phyloP scores from a whole-genome alignment of 2,888 invertebrate species.

The Drosophila villosipedis region DNA sequence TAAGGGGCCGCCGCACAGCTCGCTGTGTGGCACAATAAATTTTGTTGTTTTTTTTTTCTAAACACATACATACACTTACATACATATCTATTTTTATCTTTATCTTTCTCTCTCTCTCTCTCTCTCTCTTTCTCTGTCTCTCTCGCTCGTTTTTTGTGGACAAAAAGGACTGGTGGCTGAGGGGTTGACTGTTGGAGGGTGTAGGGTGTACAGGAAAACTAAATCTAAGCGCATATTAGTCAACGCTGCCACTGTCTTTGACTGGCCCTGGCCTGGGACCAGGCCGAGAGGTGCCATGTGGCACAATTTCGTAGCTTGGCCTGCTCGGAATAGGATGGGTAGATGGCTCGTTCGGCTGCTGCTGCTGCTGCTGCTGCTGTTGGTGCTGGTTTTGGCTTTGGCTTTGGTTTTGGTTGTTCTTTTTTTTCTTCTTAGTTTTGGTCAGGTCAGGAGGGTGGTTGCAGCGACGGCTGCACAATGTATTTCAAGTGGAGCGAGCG shows the following conservation, averaged over 20 bases:
- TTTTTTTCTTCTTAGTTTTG: constrained; percentile 6
- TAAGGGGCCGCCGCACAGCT: constrained; percentile 11
- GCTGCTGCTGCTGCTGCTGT: constrained; percentile 4
- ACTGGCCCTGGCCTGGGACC: constrained; percentile 66
- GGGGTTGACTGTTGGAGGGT: constrained; percentile 2
- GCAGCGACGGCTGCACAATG: constrained; percentile 63
- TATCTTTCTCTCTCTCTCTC: neutral
- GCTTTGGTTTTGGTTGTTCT: neutral
- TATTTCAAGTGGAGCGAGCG: constrained; percentile 78
- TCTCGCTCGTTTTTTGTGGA: constrained; percentile 7
- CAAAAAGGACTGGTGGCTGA: neutral
- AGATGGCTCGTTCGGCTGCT: constrained; percentile 1
- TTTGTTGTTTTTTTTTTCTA: constrained; percentile 18
- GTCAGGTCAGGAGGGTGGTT: constrained; percentile 5
- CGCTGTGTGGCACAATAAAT: constrained; percentile 50
- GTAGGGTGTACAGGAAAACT: constrained; percentile 29
- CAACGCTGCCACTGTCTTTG: constrained; percentile 64
- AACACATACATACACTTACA: constrained; percentile 2
- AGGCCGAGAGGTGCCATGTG: constrained; percentile 56
- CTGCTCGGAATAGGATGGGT: constrained; percentile 27
- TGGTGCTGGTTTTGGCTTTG: constrained; percentile 10
- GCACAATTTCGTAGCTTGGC: constrained; percentile 63
- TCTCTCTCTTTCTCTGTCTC: neutral
- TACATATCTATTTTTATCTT: constrained; percentile 17
- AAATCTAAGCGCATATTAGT: constrained; percentile 73